Conservation (phyloP, 2,113 vertebrate species). For the Poeciliopsis turrubarensis region DNA sequence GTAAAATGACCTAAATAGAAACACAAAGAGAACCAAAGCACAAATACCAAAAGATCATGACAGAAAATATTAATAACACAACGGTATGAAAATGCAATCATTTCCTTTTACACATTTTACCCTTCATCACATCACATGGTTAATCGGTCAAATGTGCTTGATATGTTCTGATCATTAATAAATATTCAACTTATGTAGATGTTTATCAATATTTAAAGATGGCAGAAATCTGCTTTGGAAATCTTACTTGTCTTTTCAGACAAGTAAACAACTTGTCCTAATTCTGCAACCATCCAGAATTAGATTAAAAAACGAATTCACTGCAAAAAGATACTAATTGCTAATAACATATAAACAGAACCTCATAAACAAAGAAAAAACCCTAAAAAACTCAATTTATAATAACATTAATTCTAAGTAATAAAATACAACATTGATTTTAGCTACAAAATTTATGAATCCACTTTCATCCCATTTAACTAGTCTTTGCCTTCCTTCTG, state of each 20-base stretch:
- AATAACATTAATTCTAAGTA: not conserved
- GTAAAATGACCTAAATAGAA: no score
- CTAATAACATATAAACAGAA: not conserved
- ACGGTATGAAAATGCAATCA: not conserved
- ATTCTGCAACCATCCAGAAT: not conserved
- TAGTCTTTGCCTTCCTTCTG: conserved; percentile 4
- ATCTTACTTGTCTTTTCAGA: not conserved
- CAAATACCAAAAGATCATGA: no score
- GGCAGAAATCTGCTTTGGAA: not conserved
- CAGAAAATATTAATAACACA: not conserved
- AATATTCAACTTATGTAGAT: no score
- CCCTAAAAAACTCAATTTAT: not conserved
- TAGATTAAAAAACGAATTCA: not conserved
- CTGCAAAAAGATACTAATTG: not conserved
- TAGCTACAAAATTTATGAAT: not conserved
- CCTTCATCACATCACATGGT: not conserved
- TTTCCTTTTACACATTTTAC: not conserved
- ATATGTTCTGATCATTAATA: not conserved
- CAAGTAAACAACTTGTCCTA: no score
- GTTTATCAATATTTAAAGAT: not conserved
- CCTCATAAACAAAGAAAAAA: not conserved
- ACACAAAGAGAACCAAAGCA: no score
- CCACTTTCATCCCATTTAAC: not conserved
- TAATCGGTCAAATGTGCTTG: not conserved
- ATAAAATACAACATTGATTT: not conserved